Evolutionary conservation across 1,140 invertebrate genomes (phyloP).

Genomic region (Drosophila littoralis): DNA sequence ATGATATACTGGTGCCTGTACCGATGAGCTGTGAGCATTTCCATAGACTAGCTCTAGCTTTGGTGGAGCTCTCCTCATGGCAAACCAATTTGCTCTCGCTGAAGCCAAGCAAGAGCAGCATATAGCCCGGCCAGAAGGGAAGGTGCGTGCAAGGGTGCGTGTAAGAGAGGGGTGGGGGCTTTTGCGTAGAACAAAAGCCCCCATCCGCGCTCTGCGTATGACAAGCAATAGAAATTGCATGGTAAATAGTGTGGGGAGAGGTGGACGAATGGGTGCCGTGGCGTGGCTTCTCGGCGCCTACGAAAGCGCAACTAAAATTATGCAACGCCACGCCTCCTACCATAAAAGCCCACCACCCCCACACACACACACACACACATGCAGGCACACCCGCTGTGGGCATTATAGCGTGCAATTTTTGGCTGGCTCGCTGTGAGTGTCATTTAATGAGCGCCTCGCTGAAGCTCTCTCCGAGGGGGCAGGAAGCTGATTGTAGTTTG

Average conservation of each 20-base stretch:
- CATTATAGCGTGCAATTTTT: constrained; percentile 79
- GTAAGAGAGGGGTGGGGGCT: neutral
- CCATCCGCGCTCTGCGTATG: constrained; percentile 47
- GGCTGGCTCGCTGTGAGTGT: constrained; percentile 67
- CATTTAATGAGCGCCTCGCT: constrained; percentile 74
- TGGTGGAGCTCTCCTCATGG: neutral
- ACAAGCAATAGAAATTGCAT: constrained; percentile 59
- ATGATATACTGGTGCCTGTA: too few species aligned
- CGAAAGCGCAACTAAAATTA: constrained; percentile 70
- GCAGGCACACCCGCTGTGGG: constrained; percentile 35
- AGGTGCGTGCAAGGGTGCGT: neutral
- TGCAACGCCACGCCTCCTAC: constrained; percentile 68
- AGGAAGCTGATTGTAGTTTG: neutral
- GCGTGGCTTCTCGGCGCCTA: constrained; percentile 72
- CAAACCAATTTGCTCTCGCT: constrained; percentile 19
- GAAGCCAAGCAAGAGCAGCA: constrained; percentile 7
- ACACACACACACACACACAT: constrained; percentile 1
- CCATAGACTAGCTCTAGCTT: neutral
- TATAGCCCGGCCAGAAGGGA: constrained; percentile 3
- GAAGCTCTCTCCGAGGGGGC: neutral
- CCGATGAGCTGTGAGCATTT: too few species aligned
- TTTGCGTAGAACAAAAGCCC: constrained; percentile 46
- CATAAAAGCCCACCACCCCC: neutral
- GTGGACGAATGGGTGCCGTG: constrained; percentile 1
- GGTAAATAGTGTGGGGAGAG: neutral